Percentiles rank a stretch among this genome's conserved stretches.
These are phyloP conservation scores for Anoplolepis gracilipes DNA, from an alignment of 1,140 invertebrate genomes.

Conservation along the genomic window DNA sequence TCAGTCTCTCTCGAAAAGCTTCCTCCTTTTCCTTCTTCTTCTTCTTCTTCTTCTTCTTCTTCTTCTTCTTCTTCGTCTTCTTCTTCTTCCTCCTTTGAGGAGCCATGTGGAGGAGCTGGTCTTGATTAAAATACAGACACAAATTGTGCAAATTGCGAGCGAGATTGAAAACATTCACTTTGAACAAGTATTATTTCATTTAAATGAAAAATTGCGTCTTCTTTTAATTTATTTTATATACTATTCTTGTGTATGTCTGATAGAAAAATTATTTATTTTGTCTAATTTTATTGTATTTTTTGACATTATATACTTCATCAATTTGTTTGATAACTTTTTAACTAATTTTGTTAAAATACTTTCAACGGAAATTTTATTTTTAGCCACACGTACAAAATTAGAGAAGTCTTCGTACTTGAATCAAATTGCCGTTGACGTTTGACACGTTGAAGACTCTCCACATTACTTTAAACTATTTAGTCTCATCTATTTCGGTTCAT, in stretches of 20 bases:
- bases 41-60: background rate
- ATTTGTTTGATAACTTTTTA: background rate
- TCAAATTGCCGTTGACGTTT: conserved; percentile 17
- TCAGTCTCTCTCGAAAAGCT: conserved; percentile 34
- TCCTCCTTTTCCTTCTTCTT: background rate
- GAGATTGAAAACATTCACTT: background rate
- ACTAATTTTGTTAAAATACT: background rate
- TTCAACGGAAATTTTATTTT: background rate
- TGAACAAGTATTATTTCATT: conserved; percentile 3
- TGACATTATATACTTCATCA: background rate
- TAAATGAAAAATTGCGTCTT: conserved; percentile 1
- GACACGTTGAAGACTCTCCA: conserved; percentile 25
- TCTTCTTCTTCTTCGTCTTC: background rate
- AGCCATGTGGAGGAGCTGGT: background rate
- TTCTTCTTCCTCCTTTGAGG: background rate
- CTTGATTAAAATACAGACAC: conserved; percentile 36
- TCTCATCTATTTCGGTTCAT: conserved; percentile 44
- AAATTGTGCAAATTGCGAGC: conserved; percentile 3
- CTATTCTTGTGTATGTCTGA: background rate
- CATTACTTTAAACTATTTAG: conserved; percentile 37
- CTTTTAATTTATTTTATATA: background rate
- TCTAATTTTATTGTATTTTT: background rate
- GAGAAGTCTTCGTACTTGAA: background rate
- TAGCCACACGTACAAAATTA: conserved; percentile 1
- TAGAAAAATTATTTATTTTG: background rate